Evolutionary conservation across 1,140 invertebrate species (phyloP), one percentile per base, ranked within the genome.

Genomic region (Brachystomella parvula): DNA sequence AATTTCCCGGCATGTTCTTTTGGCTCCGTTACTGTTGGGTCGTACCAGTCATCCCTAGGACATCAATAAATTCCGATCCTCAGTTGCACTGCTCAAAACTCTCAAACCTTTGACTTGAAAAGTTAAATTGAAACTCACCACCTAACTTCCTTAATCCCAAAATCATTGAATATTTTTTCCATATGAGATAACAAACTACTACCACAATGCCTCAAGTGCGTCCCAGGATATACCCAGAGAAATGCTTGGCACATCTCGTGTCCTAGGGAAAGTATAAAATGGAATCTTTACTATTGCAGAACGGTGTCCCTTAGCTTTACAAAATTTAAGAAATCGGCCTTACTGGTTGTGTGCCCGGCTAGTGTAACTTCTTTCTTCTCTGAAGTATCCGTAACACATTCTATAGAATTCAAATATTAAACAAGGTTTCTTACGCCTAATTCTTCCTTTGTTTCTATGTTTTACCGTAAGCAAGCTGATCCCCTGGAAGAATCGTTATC

Each of bases 211-310:
- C 9, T 12, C 2, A 62, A 30, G 33, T 56, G 28, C 2, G 1
- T n/a, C 24, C 44, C 35, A 1, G 65, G 65, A 32, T 62, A 66
- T 17, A 62, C 61, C 58, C 58, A 66, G 3, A 66, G 3, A 35
- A 61, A 30, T 1, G 39, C 60, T 32, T 66, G 2, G 24, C 65
- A 66, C 65, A 66, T 66, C 62, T 66, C 65, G 6, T 56, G 53
- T 9, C 53, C 6, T 56, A 21, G 15, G 21, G 15, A 47, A 47
- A 21, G 21, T 15, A 47, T 47, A 21, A 15, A 47, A 15, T 47
- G 15, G 44, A 15, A 47, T n/a, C n/a, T 47, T 47, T 15, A 15
- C 15, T 21, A 47, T 15, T 21, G 21, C 44, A 21, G 15, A 15
- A 21, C 44, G 44, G 21, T 47, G 15, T 47, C 15, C 44, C 44